A percentile compares a stretch with the other conserved stretches of the same genome.
phyloP scores from a whole-genome alignment of 2,888 invertebrate genomes.

The Eubasilissa splendida region DNA sequence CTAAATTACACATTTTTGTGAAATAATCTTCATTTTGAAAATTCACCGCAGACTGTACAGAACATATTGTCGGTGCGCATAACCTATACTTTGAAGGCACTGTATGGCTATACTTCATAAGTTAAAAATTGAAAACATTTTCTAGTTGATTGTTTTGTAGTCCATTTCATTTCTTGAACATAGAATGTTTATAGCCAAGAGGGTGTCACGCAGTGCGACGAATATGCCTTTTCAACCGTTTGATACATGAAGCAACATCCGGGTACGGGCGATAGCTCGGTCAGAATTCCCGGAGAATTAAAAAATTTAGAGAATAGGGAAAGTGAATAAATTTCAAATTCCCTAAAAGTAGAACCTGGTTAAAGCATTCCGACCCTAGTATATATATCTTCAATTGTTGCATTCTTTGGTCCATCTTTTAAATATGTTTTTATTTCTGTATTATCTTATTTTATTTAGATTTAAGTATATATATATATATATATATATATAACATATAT shows the following conservation, averaged over 20 bases:
- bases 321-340: conserved; percentile 16
- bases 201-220: no score
- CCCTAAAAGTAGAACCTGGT: conserved; percentile 31
- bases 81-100: no score
- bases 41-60: no score
- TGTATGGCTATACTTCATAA: no score
- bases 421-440: conserved; percentile 12
- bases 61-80: no score
- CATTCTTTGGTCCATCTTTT: conserved; percentile 11
- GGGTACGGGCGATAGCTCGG: background rate
- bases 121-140: no score
- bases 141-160: no score
- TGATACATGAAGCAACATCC: background rate
- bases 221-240: no score
- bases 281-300: background rate
- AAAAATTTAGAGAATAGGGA: conserved; percentile 21
- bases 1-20: conserved; percentile 4
- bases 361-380: conserved; percentile 22
- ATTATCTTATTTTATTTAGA: conserved; percentile 7
- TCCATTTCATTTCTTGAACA: no score
- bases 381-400: conserved; percentile 7
- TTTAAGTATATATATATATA: no score
- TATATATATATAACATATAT: background rate
- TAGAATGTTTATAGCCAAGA: no score
- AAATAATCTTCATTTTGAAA: no score